phyloP scores from a whole-genome alignment of 1,140 invertebrate genomes.

The Drosophila ambigua region DNA sequence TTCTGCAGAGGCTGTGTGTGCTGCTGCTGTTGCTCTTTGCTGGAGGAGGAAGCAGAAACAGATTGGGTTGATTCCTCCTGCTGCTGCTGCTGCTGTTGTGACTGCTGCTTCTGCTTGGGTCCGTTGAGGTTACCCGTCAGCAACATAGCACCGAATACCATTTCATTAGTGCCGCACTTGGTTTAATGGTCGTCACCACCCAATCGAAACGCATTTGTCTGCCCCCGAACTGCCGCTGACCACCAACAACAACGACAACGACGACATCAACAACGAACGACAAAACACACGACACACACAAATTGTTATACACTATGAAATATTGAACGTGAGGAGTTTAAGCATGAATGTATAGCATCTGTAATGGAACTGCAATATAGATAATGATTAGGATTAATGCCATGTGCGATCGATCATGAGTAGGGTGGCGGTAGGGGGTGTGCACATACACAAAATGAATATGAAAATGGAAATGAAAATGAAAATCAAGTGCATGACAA shows the following conservation, averaged over 20 bases:
- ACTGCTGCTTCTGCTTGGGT: conserved; percentile 61
- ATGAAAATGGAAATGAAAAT: conserved; percentile 42
- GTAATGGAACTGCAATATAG: conserved; percentile 73
- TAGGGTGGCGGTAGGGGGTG: conserved; percentile 3
- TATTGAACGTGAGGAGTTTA: conserved; percentile 43
- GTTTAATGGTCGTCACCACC: conserved; percentile 42
- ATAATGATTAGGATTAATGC: conserved; percentile 55
- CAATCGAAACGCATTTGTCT: conserved; percentile 35
- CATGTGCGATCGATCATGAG: conserved; percentile 19
- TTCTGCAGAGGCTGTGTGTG: conserved; percentile 21
- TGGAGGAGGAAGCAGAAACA: too few species aligned
- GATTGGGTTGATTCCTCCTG: conserved; percentile 11
- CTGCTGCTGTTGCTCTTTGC: conserved; percentile 11
- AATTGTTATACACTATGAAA: conserved; percentile 28
- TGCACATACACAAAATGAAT: conserved; percentile 24
- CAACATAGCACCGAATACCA: conserved; percentile 84
- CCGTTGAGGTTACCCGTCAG: conserved; percentile 76
- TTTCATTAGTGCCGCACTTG: conserved; percentile 79
- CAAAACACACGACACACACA: background rate
- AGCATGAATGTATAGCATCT: conserved; percentile 62
- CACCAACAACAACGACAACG: conserved; percentile 26
- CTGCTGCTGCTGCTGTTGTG: conserved; percentile 30
- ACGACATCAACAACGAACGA: conserved; percentile 24
- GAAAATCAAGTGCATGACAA: conserved; percentile 25
- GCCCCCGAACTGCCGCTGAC: conserved; percentile 22